Percentiles rank a stretch among this genome's conserved stretches.
phyloP scores from a whole-genome alignment of 2,113 vertebrate genomes.

The Corythoichthys intestinalis region DNA sequence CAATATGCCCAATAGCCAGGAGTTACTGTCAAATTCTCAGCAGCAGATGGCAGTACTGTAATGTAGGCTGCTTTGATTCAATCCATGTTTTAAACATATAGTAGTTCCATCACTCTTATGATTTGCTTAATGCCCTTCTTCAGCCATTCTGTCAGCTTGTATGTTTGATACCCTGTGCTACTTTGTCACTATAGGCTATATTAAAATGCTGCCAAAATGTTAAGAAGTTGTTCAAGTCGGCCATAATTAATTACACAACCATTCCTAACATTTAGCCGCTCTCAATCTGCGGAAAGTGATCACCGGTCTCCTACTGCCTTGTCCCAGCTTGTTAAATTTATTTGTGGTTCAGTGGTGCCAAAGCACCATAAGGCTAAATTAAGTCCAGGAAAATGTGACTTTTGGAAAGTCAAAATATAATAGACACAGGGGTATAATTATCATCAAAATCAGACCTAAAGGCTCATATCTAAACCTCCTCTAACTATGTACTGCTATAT shows the following conservation, averaged over 20 bases:
- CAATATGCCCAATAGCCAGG: neutral
- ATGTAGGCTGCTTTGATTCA: neutral
- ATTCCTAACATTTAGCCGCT: neutral
- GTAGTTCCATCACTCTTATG: neutral
- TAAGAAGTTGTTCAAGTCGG: neutral
- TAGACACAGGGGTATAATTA: constrained; percentile 13
- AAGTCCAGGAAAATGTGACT: constrained; percentile 18
- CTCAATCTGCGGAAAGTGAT: neutral
- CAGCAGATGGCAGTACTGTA: constrained; percentile 20
- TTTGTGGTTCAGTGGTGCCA: constrained; percentile 3
- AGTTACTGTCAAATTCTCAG: neutral
- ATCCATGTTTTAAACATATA: neutral
- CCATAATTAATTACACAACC: neutral
- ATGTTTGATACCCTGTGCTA: neutral
- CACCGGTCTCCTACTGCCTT: neutral
- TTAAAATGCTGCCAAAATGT: neutral
- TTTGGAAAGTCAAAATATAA: constrained; percentile 15
- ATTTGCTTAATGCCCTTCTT: neutral
- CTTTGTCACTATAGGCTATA: neutral
- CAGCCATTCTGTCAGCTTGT: neutral
- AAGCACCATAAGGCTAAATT: constrained; percentile 2
- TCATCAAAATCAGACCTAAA: constrained; percentile 20
- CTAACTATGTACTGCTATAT: constrained; percentile 16
- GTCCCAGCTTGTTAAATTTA: constrained; percentile 6
- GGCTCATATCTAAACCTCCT: constrained; percentile 11